phyloP scores from a whole-genome alignment of 2,113 vertebrate species.

The Brachyhypopomus gauderio region DNA sequence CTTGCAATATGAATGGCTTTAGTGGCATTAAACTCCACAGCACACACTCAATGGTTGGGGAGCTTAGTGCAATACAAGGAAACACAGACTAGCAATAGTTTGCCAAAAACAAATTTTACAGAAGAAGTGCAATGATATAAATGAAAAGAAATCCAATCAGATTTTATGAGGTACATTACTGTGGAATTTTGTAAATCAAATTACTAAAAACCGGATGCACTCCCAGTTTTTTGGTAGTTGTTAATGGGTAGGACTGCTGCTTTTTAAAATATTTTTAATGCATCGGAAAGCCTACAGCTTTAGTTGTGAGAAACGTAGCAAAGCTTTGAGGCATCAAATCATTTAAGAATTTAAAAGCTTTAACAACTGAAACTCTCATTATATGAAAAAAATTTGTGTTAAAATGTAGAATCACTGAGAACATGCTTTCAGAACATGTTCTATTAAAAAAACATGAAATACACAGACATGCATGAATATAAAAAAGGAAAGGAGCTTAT shows the following conservation, averaged over 20 bases:
- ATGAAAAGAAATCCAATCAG: background rate
- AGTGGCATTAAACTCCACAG: conserved; percentile 54
- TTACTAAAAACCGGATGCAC: background rate
- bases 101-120: background rate
- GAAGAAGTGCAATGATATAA: background rate
- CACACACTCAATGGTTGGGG: background rate
- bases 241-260: background rate
- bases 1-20: conserved; percentile 68
- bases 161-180: background rate
- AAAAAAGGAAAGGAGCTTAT: too few species aligned
- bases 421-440: too few species aligned
- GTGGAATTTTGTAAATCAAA: background rate
- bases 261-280: background rate
- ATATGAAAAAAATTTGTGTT: too few species aligned
- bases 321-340: too few species aligned
- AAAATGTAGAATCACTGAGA: too few species aligned
- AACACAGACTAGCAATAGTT: background rate
- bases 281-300: too few species aligned
- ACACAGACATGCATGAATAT: too few species aligned
- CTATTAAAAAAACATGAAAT: too few species aligned
- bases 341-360: too few species aligned
- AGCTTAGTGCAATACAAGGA: background rate
- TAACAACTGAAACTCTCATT: too few species aligned
- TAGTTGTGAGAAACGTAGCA: too few species aligned
- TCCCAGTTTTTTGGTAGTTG: background rate